Conservation (phyloP, 1,140 invertebrate genomes). For the Megalopta genalis region DNA sequence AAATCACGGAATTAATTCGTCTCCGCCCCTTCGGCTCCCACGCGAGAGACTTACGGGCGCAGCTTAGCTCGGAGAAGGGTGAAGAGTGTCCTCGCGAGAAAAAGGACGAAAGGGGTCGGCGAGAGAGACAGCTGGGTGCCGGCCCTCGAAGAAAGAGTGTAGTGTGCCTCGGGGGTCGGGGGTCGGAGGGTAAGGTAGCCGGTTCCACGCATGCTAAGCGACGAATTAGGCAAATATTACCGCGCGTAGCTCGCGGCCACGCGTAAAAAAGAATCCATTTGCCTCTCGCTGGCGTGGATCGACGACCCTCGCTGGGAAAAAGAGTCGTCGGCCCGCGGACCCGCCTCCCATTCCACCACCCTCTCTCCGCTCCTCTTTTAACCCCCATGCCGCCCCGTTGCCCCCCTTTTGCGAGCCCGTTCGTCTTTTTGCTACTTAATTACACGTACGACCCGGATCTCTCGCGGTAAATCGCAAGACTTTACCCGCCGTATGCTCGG, state of each 20-base stretch:
- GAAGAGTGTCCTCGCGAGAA: neutral
- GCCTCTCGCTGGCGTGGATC: slow-evolving; percentile 7
- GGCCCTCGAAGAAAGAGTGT: slow-evolving; percentile 3
- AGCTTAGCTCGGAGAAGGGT: too few relatives aligned
- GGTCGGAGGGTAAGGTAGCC: neutral
- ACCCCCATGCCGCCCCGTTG: too few relatives aligned
- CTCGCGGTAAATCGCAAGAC: neutral
- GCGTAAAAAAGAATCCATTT: slow-evolving; percentile 35
- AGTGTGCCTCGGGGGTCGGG: neutral
- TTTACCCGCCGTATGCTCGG: neutral
- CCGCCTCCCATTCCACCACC: too few relatives aligned
- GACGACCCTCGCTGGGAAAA: neutral
- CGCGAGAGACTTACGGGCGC: neutral
- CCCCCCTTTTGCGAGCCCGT: neutral
- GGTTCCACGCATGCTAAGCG: slow-evolving; percentile 38
- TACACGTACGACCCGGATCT: neutral
- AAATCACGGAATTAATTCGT: neutral
- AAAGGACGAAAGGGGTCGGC: neutral
- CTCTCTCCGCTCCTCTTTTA: neutral
- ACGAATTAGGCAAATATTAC: slow-evolving; percentile 37
- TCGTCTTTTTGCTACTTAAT: slow-evolving; percentile 10
- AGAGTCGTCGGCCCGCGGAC: neutral
- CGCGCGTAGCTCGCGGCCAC: slow-evolving; percentile 6
- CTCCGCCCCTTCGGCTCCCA: neutral
- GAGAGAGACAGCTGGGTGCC: too few relatives aligned